Evolutionary conservation across 2,113 vertebrate species (phyloP).

Genomic region (Manacus vitellinus): DNA sequence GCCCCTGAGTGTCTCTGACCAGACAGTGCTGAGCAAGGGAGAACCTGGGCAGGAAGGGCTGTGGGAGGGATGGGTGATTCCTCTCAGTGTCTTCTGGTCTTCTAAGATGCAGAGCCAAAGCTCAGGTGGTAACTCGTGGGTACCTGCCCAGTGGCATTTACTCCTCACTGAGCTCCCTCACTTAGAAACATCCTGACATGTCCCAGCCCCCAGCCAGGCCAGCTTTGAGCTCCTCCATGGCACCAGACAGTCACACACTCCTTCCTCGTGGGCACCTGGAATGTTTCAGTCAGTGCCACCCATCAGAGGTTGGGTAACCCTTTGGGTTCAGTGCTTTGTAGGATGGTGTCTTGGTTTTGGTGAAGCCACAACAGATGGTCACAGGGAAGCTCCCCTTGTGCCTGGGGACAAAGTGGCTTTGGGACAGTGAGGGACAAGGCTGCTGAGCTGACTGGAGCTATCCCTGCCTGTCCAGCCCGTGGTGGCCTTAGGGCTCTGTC

Average conservation of each 20-base stretch:
- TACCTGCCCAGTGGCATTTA: neutral
- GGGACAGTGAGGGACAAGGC: neutral
- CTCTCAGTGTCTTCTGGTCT: neutral
- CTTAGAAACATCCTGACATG: rapidly evolving
- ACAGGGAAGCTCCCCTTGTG: neutral
- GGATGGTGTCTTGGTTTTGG: neutral
- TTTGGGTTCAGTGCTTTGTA: rapidly evolving
- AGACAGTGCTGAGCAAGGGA: neutral
- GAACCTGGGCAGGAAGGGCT: neutral
- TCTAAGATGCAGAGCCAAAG: neutral
- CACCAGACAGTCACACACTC: neutral
- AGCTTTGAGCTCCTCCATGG: neutral
- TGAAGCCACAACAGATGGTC: too few relatives aligned
- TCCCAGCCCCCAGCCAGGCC: neutral
- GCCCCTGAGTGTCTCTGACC: neutral
- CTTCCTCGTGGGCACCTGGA: neutral
- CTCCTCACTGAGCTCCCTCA: neutral
- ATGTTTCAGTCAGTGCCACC: neutral
- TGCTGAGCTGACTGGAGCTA: neutral
- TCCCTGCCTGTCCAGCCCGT: neutral
- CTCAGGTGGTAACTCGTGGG: neutral
- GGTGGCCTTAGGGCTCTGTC: neutral
- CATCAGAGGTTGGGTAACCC: rapidly evolving
- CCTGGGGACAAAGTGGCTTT: too few relatives aligned
- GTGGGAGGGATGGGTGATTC: neutral